These are phyloP conservation scores for Pocillopora meandrina DNA, from an alignment of 92 coral and sea anemone genomes.

Conservation along the genomic window DNA sequence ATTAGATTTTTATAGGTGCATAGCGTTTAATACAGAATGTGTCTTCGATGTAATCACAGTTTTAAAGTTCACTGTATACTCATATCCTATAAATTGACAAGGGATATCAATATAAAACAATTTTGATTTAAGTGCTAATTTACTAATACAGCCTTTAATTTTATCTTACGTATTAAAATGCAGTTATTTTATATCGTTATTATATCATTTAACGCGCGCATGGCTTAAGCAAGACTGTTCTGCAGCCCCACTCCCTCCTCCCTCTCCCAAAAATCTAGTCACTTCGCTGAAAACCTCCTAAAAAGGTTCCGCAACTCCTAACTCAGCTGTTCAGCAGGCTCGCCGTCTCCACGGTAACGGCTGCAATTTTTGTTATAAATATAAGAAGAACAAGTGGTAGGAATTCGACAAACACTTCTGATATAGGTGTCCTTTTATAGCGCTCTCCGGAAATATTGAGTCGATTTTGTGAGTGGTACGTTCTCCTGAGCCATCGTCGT, in stretches of 20 bases:
- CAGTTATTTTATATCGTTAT: background rate
- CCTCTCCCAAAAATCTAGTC: background rate
- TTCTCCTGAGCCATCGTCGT: background rate
- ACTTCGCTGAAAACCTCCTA: background rate
- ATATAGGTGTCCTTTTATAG: background rate
- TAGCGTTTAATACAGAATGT: no score
- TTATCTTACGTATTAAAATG: conserved; percentile 1
- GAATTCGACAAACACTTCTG: background rate
- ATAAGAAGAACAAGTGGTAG: conserved; percentile 53
- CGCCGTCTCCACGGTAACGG: background rate
- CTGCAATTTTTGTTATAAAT: background rate
- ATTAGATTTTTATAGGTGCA: background rate
- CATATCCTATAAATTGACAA: no score
- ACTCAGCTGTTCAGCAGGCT: background rate
- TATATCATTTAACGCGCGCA: no score
- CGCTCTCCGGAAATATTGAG: background rate
- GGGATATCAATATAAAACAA: background rate
- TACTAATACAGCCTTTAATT: background rate
- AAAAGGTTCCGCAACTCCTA: background rate
- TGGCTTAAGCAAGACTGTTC: no score
- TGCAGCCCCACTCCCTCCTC: background rate
- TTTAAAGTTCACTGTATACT: background rate
- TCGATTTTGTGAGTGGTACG: background rate
- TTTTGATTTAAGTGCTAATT: background rate
- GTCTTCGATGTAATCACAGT: no score